Evolutionary conservation across 2,113 vertebrate genomes (phyloP), one percentile per base, ranked within the genome.

Genomic region (Scophthalmus maximus): DNA sequence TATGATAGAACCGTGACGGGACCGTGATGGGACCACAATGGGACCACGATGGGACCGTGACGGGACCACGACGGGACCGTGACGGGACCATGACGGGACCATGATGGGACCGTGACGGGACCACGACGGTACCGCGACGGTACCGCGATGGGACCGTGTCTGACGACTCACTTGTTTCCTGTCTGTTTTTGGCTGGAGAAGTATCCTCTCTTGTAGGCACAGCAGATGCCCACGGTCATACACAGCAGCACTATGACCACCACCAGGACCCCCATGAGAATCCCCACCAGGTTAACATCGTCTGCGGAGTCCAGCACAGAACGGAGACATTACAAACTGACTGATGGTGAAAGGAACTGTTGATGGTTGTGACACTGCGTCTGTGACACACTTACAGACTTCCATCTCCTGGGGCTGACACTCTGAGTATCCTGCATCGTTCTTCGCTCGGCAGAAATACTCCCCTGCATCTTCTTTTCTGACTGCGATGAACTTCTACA

Each of bases 151-250:
- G n/a, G n/a, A n/a, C n/a, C n/a, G n/a, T n/a, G n/a, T n/a, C n/a
- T n/a, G 6, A 4, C 4, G 22, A 51, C 93, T 92, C 90, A 99
- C 97, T 95, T 96, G 89, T 96, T 96, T 75, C 93, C 94, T 0
- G 85, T 91, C 83, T 96, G 94, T 79, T 95, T 95, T 70, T 93
- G 93, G 58, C 89, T 94, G 65, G 94, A 91, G 86, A 98, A 97
- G 91, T 95, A 96, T 27, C 97, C 98, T n/a, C 94, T 94, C 79
- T 96, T 96, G 89, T 98, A 97, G 0, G 97, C 98, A 34, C 97
- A 98, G 91, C 94, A 97, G 92, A 99, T 97, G 7, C 96, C 97
- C 30, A 94, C 84, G 0, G 95, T 96, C 86, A 96, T 98, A 76
- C 95, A 93, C 38, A 93, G 73, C 61, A 99, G 90, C 22, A 99